These are phyloP conservation scores for Lepidothrix coronata DNA, from an alignment of 2,113 vertebrate genomes.

Conservation along the genomic window DNA sequence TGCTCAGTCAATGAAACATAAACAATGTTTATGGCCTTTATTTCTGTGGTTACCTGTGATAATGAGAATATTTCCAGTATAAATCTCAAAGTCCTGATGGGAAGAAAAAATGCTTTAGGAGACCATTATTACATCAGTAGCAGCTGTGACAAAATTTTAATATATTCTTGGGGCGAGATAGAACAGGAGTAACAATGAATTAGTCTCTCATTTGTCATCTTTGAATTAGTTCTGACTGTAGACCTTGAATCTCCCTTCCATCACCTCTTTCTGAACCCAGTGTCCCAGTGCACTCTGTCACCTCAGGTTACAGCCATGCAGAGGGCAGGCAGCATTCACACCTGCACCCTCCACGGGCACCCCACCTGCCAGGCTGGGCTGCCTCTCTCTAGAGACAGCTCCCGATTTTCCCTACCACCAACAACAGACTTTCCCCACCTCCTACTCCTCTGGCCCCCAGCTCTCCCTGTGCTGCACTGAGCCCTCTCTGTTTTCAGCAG, in stretches of 20 bases:
- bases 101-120: not conserved
- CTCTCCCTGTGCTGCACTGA: not conserved
- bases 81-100: not conserved
- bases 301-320: fast-evolving
- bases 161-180: not conserved
- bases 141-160: not conserved
- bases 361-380: not conserved
- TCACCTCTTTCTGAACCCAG: not conserved
- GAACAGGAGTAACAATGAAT: not conserved
- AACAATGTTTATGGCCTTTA: not conserved
- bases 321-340: not conserved
- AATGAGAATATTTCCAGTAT: not conserved
- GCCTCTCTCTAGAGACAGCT: fast-evolving
- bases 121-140: not conserved
- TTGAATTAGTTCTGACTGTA: not conserved
- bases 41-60: not conserved
- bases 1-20: not conserved
- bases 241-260: not conserved
- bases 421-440: not conserved
- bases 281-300: not conserved
- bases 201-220: not conserved
- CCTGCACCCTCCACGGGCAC: fast-evolving
- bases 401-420: not conserved
- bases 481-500: not conserved
- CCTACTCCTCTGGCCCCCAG: not conserved